These are phyloP conservation scores for Artibeus lituratus DNA, from an alignment of 2,797 vertebrate species.

Conservation along the genomic window DNA sequence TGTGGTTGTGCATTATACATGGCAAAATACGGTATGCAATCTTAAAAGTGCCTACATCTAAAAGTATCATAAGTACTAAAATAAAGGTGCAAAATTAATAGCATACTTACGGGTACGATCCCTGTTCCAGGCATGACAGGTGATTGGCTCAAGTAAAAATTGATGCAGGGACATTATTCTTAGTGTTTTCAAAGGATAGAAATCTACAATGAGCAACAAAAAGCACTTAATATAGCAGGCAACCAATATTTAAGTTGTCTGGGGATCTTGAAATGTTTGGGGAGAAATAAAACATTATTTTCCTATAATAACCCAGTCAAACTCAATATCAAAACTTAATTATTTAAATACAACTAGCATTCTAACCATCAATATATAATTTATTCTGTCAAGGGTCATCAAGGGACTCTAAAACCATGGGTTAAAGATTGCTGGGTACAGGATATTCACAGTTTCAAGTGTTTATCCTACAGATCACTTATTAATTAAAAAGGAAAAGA, in stretches of 20 bases:
- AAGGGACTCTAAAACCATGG: neutral
- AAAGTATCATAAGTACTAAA: neutral
- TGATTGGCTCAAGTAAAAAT: conserved; percentile 98
- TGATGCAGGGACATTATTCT: conserved; percentile 97
- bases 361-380: neutral
- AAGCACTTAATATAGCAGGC: conserved; percentile 25
- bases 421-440: neutral
- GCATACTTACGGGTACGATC: conserved; percentile 93
- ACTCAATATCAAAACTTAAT: neutral
- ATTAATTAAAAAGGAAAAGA: conserved; percentile 15
- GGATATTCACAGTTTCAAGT: neutral
- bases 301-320: neutral
- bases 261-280: neutral
- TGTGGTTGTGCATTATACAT: too few relatives aligned
- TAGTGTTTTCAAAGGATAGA: conserved; percentile 69
- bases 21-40: neutral
- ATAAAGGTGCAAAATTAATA: neutral
- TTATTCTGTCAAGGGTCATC: conserved; percentile 19
- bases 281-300: conserved; percentile 10
- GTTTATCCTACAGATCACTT: neutral
- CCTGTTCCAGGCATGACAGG: conserved; percentile 98
- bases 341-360: neutral
- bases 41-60: neutral
- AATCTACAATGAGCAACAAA: conserved; percentile 72
- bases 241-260: neutral